These are phyloP conservation scores for Oscheius onirici DNA, from an alignment of 2,888 invertebrate species.

Conservation along the genomic window DNA sequence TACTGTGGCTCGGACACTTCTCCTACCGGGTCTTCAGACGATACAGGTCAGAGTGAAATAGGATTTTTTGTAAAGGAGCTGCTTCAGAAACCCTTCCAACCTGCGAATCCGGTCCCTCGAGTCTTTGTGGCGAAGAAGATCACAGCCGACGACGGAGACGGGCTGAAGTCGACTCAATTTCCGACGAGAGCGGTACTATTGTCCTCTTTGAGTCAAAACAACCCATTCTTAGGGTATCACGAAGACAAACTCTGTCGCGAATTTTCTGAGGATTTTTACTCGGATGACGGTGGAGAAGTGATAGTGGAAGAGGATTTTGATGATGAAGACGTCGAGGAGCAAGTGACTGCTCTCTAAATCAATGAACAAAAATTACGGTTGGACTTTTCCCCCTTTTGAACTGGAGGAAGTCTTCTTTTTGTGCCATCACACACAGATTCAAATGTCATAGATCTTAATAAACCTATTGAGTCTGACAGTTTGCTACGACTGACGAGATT, in stretches of 20 bases:
- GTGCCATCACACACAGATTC: conserved; percentile 28
- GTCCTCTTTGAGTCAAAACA: background rate
- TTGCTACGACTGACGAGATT: too few relatives aligned
- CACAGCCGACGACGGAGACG: conserved; percentile 23
- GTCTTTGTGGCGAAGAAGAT: conserved; percentile 52
- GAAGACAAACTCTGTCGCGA: conserved; percentile 54
- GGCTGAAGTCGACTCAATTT: conserved; percentile 48
- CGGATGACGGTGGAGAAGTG: conserved; percentile 54
- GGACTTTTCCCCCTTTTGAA: background rate
- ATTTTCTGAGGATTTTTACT: conserved; percentile 52
- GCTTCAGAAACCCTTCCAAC: conserved; percentile 16
- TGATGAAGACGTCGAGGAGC: conserved; percentile 51
- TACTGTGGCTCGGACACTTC: conserved; percentile 44
- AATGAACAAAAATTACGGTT: conserved; percentile 23
- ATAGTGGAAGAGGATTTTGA: conserved; percentile 57
- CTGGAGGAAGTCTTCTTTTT: conserved; percentile 13
- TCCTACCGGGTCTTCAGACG: conserved; percentile 22
- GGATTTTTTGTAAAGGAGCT: background rate
- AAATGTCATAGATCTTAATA: conserved; percentile 26
- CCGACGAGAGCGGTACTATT: conserved; percentile 53
- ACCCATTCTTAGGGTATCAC: conserved; percentile 46
- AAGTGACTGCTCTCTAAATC: conserved; percentile 23
- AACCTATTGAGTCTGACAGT: conserved; percentile 4
- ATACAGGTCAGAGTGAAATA: conserved; percentile 3
- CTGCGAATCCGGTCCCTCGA: conserved; percentile 34